Evolutionary conservation across 1,140 invertebrate species (phyloP).

Genomic region (Microplitis mediator): DNA sequence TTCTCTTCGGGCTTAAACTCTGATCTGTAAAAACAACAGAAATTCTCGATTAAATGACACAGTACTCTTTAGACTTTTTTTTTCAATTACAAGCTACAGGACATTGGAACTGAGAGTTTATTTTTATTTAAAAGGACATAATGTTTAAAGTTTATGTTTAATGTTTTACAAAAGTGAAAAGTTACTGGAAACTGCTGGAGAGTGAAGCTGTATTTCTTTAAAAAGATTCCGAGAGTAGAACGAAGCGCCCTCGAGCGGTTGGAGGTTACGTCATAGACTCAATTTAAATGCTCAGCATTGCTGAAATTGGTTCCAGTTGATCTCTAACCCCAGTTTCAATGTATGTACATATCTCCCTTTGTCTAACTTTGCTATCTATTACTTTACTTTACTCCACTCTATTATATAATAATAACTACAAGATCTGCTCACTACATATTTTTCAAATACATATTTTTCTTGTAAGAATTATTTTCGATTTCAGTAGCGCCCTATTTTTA

Average conservation of each 20-base stretch:
- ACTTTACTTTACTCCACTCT: too few species aligned
- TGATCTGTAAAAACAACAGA: too few species aligned
- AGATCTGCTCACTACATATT: too few species aligned
- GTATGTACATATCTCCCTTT: slow-evolving; percentile 4
- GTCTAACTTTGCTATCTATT: not conserved
- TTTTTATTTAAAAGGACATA: too few species aligned
- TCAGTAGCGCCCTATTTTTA: too few species aligned
- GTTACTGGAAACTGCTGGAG: not conserved
- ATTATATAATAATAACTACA: too few species aligned
- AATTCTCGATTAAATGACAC: not conserved
- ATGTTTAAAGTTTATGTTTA: too few species aligned
- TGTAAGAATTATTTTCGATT: too few species aligned
- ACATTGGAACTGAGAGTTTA: too few species aligned
- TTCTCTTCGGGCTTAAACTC: too few species aligned
- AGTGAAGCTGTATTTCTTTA: not conserved
- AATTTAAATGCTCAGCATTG: slow-evolving; percentile 30
- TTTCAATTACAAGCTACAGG: not conserved
- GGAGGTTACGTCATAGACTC: slow-evolving; percentile 27
- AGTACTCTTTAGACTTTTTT: not conserved
- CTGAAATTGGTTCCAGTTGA: slow-evolving; percentile 29
- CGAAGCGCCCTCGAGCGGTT: not conserved
- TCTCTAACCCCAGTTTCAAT: slow-evolving; percentile 2
- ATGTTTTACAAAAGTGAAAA: not conserved
- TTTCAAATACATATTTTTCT: too few species aligned
- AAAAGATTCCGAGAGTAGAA: slow-evolving; percentile 10